These are phyloP conservation scores for Thalassaphorura encarpata DNA, from an alignment of 1,140 invertebrate genomes.

Conservation along the genomic window DNA sequence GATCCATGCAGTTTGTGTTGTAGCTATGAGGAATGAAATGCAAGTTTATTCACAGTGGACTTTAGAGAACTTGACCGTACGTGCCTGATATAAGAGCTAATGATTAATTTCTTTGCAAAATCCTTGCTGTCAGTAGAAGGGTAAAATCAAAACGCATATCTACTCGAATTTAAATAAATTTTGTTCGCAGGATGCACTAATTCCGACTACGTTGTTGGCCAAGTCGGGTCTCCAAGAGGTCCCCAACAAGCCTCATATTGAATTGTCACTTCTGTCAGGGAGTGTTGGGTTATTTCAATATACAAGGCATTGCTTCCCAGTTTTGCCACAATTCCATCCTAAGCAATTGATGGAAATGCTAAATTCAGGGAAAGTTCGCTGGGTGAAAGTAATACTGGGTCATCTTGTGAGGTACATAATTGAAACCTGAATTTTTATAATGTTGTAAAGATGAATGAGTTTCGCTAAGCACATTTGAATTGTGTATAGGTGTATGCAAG, in stretches of 20 bases:
- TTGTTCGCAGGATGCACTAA: constrained; percentile 4
- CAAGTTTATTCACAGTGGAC: constrained; percentile 98
- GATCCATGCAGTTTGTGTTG: constrained; percentile 93
- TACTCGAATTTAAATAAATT: constrained; percentile 2
- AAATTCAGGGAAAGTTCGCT: constrained; percentile 93
- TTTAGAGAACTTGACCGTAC: constrained; percentile 37
- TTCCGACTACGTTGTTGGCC: neutral
- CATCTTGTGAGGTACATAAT: constrained; percentile 65
- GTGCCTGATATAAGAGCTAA: constrained; percentile 2
- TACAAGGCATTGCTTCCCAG: constrained; percentile 73
- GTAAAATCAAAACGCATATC: too few relatives aligned
- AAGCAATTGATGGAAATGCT: constrained; percentile 97
- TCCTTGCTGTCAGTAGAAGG: too few relatives aligned
- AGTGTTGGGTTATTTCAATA: constrained; percentile 31
- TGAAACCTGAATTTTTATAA: neutral
- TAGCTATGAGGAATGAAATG: constrained; percentile 99
- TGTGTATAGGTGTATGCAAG: constrained; percentile 22
- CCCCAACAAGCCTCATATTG: constrained; percentile 22
- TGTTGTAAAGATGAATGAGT: neutral
- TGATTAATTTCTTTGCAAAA: too few relatives aligned
- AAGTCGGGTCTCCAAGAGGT: constrained; percentile 10
- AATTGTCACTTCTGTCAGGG: constrained; percentile 27
- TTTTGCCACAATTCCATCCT: constrained; percentile 98
- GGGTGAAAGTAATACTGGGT: constrained; percentile 94
- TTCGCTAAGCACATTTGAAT: neutral